Base-by-base conservation (phyloP, 2,113 vertebrate species). In the Tragelaphus imberbis region DNA sequence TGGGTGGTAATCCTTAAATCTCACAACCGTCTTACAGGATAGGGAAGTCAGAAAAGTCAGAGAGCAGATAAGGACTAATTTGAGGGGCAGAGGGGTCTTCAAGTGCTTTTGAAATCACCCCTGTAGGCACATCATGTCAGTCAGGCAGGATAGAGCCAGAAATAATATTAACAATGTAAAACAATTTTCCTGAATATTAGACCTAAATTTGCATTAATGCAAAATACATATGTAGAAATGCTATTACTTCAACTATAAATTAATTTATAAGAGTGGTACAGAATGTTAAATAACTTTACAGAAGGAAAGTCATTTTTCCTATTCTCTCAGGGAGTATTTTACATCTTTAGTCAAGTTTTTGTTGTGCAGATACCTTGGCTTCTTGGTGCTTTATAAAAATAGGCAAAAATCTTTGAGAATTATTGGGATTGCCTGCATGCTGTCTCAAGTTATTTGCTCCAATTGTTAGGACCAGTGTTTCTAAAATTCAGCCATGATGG, bases 311-410 rank as follows among this genome's bases (percentile, higher is more conserved):
- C 27, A 94, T 97, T 93, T 93, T 84, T 96, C 85, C 98, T 98
- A 12, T 98, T 99, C 98, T 98, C 97, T 84, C 95, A 98, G 96
- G 98, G 91, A 96, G 49, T 97, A 98, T 99, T 99, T 98, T 98
- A 98, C 58, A 75, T 99, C 98, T 98, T 98, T 98, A 99, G 96
- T 99, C 98, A 98, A 98, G 98, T 98, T 99, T 98, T 98, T 99
- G 98, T 99, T 99, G 98, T 98, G 75, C 97, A 98, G 98, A 98
- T 98, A 99, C 98, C 96, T 79, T 65, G 61, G 98, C 98, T 99
- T 97, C 97, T 97, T 97, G 85, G 87, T 98, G 96, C 98, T 98
- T 99, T 99, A 99, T 98, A 98, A 98, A 98, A 98, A 98, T 86
- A 98, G 97, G 92, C 88, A 97, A 98, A 98, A 98, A 97, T 97